Percentiles rank a stretch among this genome's conserved stretches.
Evolutionary conservation across 2,888 invertebrate genomes (phyloP).

Genomic region (Teinopalpus imperialis): DNA sequence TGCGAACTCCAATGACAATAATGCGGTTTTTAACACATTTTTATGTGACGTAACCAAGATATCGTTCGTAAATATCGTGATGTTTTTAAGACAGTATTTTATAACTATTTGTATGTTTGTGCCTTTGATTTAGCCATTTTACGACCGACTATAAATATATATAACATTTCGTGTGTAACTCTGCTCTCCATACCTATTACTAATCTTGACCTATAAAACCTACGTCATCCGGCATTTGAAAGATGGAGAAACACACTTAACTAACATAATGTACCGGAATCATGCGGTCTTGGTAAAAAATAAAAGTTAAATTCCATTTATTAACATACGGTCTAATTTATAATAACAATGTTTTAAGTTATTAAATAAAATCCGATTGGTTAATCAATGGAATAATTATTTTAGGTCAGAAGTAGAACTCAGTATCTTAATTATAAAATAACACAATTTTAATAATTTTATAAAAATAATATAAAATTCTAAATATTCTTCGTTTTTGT

Average conservation of each 20-base stretch:
- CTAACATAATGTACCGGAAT: no score
- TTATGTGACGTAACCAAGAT: conserved; percentile 7
- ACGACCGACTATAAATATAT: conserved; percentile 55
- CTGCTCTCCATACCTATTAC: conserved; percentile 31
- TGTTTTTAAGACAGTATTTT: conserved; percentile 25
- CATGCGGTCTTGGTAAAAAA: no score
- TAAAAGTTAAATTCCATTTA: no score
- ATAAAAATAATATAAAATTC: no score
- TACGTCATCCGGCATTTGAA: conserved; percentile 21
- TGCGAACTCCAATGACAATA: background rate
- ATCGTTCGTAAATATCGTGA: conserved; percentile 12
- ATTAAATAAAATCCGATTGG: no score
- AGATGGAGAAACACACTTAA: conserved; percentile 8
- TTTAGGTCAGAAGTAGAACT: no score
- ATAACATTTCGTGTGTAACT: conserved; percentile 32
- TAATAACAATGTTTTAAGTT: no score
- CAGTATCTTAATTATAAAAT: no score
- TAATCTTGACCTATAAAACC: conserved; percentile 34
- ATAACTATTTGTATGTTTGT: conserved; percentile 55
- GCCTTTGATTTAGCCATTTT: conserved; percentile 56
- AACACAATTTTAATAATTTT: no score
- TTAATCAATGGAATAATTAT: no score
- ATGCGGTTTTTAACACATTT: conserved; percentile 6
- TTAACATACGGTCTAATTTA: no score
- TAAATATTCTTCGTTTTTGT: no score